These are phyloP conservation scores for Papilio protenor DNA, from an alignment of 2,888 invertebrate genomes.

Conservation along the genomic window DNA sequence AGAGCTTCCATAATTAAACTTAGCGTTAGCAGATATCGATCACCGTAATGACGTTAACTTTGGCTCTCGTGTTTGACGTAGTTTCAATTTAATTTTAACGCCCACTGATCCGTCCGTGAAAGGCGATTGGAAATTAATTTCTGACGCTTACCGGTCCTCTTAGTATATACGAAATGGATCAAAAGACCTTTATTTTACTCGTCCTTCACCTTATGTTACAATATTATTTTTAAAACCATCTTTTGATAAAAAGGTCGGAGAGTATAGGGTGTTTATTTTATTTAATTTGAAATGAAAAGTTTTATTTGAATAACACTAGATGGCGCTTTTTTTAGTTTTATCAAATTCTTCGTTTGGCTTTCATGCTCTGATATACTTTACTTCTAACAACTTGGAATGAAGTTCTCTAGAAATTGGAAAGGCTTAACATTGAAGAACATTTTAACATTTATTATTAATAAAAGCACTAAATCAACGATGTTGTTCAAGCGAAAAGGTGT, in stretches of 20 bases:
- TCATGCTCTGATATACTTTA: neutral
- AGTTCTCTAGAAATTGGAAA: neutral
- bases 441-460: conserved; percentile 41
- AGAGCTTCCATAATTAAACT: conserved; percentile 56
- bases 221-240: neutral
- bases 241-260: neutral
- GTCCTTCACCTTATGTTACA: neutral
- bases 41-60: conserved; percentile 49
- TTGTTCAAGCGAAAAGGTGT: conserved; percentile 72
- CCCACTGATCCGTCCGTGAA: conserved; percentile 41
- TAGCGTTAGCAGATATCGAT: conserved; percentile 56
- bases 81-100: conserved; percentile 44
- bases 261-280: neutral
- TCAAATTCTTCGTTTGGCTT: neutral
- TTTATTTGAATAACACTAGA: neutral
- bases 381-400: neutral
- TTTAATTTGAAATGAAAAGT: neutral
- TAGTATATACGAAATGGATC: neutral
- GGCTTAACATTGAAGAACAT: conserved; percentile 11
- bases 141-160: conserved; percentile 26
- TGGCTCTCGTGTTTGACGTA: conserved; percentile 43
- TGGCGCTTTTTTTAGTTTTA: neutral
- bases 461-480: conserved; percentile 66
- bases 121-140: conserved; percentile 37
- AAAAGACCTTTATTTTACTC: neutral